Evolutionary conservation across 2,888 invertebrate species (phyloP).

Genomic region (Lochmaea crataegi): DNA sequence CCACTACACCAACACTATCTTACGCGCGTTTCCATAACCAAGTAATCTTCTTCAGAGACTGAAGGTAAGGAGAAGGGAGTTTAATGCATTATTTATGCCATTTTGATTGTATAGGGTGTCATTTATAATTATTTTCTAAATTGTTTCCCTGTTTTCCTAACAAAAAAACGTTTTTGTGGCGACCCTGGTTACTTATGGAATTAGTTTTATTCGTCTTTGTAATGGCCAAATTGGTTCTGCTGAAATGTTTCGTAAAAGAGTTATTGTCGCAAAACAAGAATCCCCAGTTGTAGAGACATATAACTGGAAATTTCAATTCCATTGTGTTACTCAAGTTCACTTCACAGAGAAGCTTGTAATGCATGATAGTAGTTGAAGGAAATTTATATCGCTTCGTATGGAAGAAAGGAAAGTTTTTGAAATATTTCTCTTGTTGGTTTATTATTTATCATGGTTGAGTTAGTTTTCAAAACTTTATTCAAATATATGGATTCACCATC

Average conservation of each 20-base stretch:
- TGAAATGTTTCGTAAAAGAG: constrained; percentile 54
- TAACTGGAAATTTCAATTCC: constrained; percentile 34
- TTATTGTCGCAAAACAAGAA: constrained; percentile 43
- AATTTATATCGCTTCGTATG: constrained; percentile 27
- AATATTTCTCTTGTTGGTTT: constrained; percentile 9
- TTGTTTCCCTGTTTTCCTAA: too few relatives aligned
- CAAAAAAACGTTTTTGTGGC: background rate
- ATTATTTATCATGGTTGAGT: constrained; percentile 13
- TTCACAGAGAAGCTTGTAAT: constrained; percentile 25
- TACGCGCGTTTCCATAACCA: too few relatives aligned
- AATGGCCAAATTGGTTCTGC: constrained; percentile 49
- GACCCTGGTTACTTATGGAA: constrained; percentile 12
- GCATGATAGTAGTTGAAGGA: constrained; percentile 20
- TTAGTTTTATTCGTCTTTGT: constrained; percentile 32
- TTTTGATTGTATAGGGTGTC: too few relatives aligned
- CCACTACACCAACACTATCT: too few relatives aligned
- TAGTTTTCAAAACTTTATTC: constrained; percentile 17
- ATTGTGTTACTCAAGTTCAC: constrained; percentile 32
- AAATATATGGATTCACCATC: constrained; percentile 1
- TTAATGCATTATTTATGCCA: too few relatives aligned
- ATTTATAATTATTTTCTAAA: too few relatives aligned
- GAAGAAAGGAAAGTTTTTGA: constrained; percentile 23
- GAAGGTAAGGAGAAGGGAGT: too few relatives aligned
- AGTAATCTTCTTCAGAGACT: too few relatives aligned
- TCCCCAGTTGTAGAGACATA: constrained; percentile 28